phyloP scores from a whole-genome alignment of 2,113 vertebrate genomes.

The Fregetta grallaria region DNA sequence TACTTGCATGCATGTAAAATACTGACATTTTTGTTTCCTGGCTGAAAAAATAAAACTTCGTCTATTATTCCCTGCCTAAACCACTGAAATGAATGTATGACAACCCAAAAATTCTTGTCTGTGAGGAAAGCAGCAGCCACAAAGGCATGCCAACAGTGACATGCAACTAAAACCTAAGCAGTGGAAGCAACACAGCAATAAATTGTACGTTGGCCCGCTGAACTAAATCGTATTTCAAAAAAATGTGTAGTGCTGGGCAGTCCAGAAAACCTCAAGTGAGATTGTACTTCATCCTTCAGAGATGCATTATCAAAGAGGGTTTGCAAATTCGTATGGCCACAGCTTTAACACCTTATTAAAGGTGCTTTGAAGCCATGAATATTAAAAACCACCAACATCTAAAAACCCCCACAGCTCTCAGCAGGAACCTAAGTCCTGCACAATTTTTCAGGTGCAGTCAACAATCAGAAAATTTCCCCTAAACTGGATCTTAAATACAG shows the following conservation, averaged over 20 bases:
- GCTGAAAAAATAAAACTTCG: neutral
- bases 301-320: neutral
- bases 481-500: neutral
- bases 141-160: neutral
- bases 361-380: neutral
- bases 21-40: neutral
- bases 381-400: neutral
- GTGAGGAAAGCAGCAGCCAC: neutral
- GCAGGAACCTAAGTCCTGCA: neutral
- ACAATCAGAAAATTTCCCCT: neutral
- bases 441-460: neutral
- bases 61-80: neutral
- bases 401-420: neutral
- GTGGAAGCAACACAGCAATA: neutral
- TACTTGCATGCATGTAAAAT: neutral
- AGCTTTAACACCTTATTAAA: neutral
- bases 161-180: neutral
- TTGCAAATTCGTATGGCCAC: neutral
- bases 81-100: neutral
- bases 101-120: neutral
- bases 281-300: neutral
- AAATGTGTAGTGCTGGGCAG: neutral
- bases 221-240: neutral
- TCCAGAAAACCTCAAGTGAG: neutral
- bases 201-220: slow-evolving; percentile 10